Conservation (phyloP, 2,888 invertebrate genomes). For the Chaitophorus viminalis region DNA sequence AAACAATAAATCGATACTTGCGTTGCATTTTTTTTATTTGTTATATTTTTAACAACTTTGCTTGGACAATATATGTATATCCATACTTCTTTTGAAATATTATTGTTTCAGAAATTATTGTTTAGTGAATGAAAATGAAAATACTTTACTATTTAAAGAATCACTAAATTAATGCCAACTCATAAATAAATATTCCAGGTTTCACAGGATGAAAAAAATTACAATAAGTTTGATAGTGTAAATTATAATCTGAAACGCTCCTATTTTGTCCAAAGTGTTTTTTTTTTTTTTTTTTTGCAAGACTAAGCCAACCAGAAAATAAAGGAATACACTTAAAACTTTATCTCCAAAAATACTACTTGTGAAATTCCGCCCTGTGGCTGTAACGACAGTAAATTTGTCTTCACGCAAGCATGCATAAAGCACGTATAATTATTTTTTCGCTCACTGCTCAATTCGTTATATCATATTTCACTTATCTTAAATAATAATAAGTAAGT, state of each 20-base stretch:
- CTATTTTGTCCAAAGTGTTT: too few relatives aligned
- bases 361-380: not conserved
- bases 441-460: not conserved
- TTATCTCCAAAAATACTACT: not conserved
- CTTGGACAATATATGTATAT: not conserved
- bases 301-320: not conserved
- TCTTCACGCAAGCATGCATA: not conserved
- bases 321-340: not conserved
- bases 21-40: too few relatives aligned
- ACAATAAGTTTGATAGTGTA: too few relatives aligned
- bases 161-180: too few relatives aligned
- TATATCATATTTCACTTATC: not conserved
- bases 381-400: not conserved
- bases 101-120: too few relatives aligned
- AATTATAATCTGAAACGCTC: too few relatives aligned
- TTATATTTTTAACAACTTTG: too few relatives aligned
- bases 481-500: constrained; percentile 3
- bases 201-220: too few relatives aligned
- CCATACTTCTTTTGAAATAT: not conserved
- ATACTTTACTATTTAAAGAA: too few relatives aligned
- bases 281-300: not conserved
- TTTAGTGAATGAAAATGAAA: too few relatives aligned
- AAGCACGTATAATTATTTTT: constrained; percentile 37
- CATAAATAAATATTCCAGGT: too few relatives aligned
- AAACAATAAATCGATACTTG: too few relatives aligned